These are phyloP conservation scores for Orthosia cruda DNA, from an alignment of 2,888 invertebrate genomes.

Conservation along the genomic window DNA sequence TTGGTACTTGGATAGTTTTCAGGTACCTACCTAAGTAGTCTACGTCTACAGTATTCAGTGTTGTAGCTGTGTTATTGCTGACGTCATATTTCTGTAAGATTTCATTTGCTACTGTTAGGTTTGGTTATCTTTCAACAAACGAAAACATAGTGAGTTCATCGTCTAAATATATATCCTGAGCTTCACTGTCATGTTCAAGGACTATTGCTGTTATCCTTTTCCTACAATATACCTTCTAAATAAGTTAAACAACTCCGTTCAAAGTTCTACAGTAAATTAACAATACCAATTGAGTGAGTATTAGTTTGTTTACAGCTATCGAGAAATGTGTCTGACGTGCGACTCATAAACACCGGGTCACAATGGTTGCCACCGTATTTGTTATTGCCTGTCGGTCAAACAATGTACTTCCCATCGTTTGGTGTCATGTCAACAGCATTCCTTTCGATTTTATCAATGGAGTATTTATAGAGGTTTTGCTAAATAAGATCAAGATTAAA, in stretches of 20 bases:
- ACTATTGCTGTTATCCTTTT: background rate
- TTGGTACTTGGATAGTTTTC: no score
- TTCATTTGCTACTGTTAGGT: background rate
- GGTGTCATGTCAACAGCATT: conserved; percentile 29
- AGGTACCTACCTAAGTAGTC: background rate
- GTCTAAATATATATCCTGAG: background rate
- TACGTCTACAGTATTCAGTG: no score
- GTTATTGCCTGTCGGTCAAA: conserved; percentile 68
- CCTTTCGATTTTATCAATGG: conserved; percentile 37
- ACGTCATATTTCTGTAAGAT: background rate
- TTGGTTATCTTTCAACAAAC: background rate
- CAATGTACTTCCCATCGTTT: conserved; percentile 67
- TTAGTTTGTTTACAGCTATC: conserved; percentile 59
- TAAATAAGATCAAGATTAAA: background rate
- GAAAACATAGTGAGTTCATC: no score
- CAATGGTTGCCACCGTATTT: conserved; percentile 68
- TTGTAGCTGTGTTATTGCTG: background rate
- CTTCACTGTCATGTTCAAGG: background rate
- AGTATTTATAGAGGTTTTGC: background rate
- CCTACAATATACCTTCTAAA: background rate
- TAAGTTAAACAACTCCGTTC: background rate
- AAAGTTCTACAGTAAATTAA: background rate
- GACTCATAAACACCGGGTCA: conserved; percentile 75
- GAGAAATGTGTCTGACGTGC: conserved; percentile 58
- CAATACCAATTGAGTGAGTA: conserved; percentile 28